Conservation (phyloP, 2,113 vertebrate genomes). For the Bufo bufo region DNA sequence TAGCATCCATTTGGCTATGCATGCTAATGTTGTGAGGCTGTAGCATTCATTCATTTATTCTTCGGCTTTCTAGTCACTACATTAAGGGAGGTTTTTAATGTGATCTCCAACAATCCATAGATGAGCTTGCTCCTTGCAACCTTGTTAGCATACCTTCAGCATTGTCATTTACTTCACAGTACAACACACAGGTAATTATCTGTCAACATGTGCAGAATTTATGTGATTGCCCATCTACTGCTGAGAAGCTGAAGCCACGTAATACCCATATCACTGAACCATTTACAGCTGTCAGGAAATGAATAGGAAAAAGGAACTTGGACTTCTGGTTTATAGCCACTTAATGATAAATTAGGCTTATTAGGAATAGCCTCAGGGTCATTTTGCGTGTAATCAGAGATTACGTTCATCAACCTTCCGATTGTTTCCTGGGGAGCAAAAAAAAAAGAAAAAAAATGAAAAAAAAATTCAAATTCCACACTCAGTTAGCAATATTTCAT, state of each 20-base stretch:
- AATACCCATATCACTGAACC: conserved; percentile 30
- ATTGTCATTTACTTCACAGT: conserved; percentile 36
- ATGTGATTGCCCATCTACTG: conserved; percentile 54
- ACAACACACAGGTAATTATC: conserved; percentile 52
- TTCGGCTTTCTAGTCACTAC: not conserved
- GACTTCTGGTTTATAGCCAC: conserved; percentile 12
- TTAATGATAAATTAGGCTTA: conserved; percentile 47
- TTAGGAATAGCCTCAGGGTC: conserved; percentile 43
- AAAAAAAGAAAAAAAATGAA: conserved; percentile 13
- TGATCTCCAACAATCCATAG: not conserved
- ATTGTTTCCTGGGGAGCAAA: conserved; percentile 6
- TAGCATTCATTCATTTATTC: not conserved
- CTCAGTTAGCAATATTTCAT: conserved; percentile 21
- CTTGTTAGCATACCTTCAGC: conserved; percentile 23
- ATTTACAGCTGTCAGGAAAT: conserved; percentile 41
- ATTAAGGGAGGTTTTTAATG: not conserved
- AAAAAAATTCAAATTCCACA: not conserved
- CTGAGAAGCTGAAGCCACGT: conserved; percentile 25
- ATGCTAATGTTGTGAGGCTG: not conserved
- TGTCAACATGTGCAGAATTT: conserved; percentile 51
- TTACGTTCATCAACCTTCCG: conserved; percentile 27
- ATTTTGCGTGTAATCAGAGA: conserved; percentile 33
- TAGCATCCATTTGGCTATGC: not conserved
- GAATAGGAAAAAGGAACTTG: conserved; percentile 25
- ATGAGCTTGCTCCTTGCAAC: not conserved